Percentiles rank a stretch among this genome's conserved stretches.
These are phyloP conservation scores for Ctenopoma kingsleyae DNA, from an alignment of 2,797 vertebrate species.

Conservation along the genomic window DNA sequence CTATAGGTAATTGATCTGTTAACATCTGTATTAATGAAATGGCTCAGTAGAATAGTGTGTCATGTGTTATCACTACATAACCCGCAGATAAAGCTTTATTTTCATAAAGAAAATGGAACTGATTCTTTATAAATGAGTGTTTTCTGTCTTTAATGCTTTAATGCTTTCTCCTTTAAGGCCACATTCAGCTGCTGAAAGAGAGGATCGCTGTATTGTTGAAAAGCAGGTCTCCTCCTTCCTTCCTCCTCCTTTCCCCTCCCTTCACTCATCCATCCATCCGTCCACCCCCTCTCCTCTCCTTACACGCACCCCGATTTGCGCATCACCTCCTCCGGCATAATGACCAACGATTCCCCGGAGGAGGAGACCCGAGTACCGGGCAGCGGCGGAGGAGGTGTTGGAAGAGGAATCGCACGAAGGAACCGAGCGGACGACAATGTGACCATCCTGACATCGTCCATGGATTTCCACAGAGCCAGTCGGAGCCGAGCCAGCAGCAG, in stretches of 20 bases:
- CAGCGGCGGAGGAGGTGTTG: slow-evolving; percentile 21
- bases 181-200: slow-evolving; percentile 44
- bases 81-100: too few relatives aligned
- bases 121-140: neutral
- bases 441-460: slow-evolving; percentile 81
- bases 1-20: too few relatives aligned
- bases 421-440: slow-evolving; percentile 78
- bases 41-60: too few relatives aligned
- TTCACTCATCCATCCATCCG: slow-evolving; percentile 42
- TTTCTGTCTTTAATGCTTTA: neutral
- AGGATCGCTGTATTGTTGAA: slow-evolving; percentile 56
- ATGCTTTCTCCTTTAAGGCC: slow-evolving; percentile 70
- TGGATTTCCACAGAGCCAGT: slow-evolving; percentile 65
- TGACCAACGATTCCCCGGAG: slow-evolving; percentile 83
- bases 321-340: slow-evolving; percentile 76
- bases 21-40: too few relatives aligned
- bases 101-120: neutral
- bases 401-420: slow-evolving; percentile 37
- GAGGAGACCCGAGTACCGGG: slow-evolving; percentile 69
- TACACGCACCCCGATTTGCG: slow-evolving; percentile 54
- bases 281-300: slow-evolving; percentile 39
- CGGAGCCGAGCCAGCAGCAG: slow-evolving; percentile 72
- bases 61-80: too few relatives aligned
- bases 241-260: slow-evolving; percentile 35
- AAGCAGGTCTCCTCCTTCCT: slow-evolving; percentile 62